Evolutionary conservation across 2,113 vertebrate genomes (phyloP).

Genomic region (Phrynocephalus versicolor): DNA sequence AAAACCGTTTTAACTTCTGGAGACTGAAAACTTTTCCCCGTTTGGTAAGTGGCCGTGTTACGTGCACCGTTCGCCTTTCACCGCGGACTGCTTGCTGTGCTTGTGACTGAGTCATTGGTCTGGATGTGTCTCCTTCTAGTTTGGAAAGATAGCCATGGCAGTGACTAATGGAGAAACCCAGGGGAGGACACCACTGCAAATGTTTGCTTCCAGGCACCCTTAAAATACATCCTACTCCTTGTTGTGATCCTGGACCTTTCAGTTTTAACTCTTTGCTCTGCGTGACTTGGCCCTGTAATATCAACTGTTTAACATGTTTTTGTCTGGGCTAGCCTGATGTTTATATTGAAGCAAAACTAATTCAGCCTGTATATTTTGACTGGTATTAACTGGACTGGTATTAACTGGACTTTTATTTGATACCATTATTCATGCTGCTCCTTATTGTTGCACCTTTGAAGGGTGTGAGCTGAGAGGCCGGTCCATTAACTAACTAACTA

Average conservation of each 20-base stretch:
- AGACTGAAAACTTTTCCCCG: conserved; percentile 21
- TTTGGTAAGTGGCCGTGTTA: background rate
- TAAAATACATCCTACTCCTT: background rate
- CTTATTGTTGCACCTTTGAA: background rate
- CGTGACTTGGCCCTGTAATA: background rate
- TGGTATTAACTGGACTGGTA: background rate
- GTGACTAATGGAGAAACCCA: background rate
- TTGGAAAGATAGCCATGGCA: background rate
- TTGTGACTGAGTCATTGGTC: background rate
- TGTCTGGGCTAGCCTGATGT: background rate
- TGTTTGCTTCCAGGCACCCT: background rate
- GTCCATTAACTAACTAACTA: background rate
- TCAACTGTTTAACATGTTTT: background rate
- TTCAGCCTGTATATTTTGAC: no score
- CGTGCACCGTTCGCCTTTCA: no score
- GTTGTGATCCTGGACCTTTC: background rate
- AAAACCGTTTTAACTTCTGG: conserved; percentile 15
- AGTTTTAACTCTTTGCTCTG: background rate
- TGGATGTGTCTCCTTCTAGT: background rate
- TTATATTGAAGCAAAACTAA: background rate
- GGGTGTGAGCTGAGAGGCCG: background rate
- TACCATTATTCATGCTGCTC: background rate
- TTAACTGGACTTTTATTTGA: background rate
- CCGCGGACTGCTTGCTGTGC: background rate
- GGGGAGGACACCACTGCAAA: background rate